Evolutionary conservation across 2,797 vertebrate genomes (phyloP).

Genomic region (Hoplostethus mediterraneus): DNA sequence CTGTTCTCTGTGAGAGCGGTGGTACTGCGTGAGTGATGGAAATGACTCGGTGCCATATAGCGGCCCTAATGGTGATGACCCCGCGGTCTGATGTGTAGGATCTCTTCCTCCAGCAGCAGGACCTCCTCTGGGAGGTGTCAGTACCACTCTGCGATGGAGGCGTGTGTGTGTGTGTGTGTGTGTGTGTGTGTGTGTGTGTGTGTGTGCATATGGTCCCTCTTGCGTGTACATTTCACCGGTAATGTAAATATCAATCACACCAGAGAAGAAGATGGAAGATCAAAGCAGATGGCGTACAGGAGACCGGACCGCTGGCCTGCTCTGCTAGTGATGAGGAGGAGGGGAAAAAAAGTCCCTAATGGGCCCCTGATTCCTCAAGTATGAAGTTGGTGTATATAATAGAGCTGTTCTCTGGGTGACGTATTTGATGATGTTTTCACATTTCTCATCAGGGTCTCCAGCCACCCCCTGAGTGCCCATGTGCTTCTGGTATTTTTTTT

Average conservation of each 20-base stretch:
- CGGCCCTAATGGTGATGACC: slow-evolving; percentile 66
- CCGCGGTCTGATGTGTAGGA: slow-evolving; percentile 63
- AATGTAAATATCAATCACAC: slow-evolving; percentile 75
- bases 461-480: slow-evolving; percentile 1
- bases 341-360: slow-evolving; percentile 29
- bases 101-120: slow-evolving; percentile 57
- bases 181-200: slow-evolving; percentile 30
- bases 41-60: slow-evolving; percentile 51
- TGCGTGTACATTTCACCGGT: slow-evolving; percentile 52
- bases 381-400: slow-evolving; percentile 18
- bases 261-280: slow-evolving; percentile 71
- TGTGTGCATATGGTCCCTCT: slow-evolving; percentile 47
- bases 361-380: slow-evolving; percentile 34
- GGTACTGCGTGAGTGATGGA: slow-evolving; percentile 42
- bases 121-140: slow-evolving; percentile 75
- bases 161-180: slow-evolving; percentile 28
- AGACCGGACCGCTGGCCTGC: slow-evolving; percentile 28
- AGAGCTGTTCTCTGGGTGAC: too few species aligned
- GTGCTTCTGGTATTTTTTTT: slow-evolving; percentile 23
- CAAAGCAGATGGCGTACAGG: slow-evolving; percentile 58
- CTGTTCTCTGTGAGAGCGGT: slow-evolving; percentile 28
- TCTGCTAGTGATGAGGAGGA: slow-evolving; percentile 49
- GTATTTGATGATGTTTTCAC: not conserved
- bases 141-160: slow-evolving; percentile 66
- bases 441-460: not conserved